phyloP scores from a whole-genome alignment of 2,113 vertebrate genomes.

The Phalacrocorax aristotelis region DNA sequence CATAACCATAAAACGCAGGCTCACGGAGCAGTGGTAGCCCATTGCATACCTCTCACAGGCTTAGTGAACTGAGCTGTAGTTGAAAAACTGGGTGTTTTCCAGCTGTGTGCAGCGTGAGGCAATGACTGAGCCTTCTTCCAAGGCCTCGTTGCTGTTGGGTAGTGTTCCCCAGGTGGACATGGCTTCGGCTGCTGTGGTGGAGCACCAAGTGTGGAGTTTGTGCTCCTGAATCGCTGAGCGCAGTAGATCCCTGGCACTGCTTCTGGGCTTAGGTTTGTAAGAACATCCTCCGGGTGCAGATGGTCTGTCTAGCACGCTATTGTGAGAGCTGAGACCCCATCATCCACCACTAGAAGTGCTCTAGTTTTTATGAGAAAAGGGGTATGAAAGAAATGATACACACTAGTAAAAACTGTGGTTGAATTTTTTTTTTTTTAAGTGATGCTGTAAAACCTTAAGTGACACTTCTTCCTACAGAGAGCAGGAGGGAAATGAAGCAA shows the following conservation, averaged over 20 bases:
- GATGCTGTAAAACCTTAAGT: constrained; percentile 16
- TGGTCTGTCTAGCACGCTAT: constrained; percentile 61
- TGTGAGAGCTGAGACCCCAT: constrained; percentile 47
- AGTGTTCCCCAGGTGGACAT: not conserved
- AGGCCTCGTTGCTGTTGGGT: not conserved
- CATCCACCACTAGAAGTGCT: constrained; percentile 50
- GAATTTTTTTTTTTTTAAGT: not conserved
- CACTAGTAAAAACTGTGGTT: not conserved
- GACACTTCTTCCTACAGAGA: constrained; percentile 22
- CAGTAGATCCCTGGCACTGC: not conserved
- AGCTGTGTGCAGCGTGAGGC: not conserved
- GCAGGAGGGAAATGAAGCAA: not conserved
- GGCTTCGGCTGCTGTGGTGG: not conserved
- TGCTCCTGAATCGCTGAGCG: not conserved
- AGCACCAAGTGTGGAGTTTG: not conserved
- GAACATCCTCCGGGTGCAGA: constrained; percentile 22
- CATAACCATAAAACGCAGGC: not conserved
- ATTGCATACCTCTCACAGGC: not conserved
- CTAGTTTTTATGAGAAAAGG: not conserved
- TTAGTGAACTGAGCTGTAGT: not conserved
- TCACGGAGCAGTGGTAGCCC: not conserved
- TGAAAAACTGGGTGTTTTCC: not conserved
- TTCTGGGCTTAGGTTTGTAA: not conserved
- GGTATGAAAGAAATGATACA: not conserved
- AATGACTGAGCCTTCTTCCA: not conserved